Evolutionary conservation across 2,888 invertebrate species (phyloP).

Genomic region (Xanthia icteritia): DNA sequence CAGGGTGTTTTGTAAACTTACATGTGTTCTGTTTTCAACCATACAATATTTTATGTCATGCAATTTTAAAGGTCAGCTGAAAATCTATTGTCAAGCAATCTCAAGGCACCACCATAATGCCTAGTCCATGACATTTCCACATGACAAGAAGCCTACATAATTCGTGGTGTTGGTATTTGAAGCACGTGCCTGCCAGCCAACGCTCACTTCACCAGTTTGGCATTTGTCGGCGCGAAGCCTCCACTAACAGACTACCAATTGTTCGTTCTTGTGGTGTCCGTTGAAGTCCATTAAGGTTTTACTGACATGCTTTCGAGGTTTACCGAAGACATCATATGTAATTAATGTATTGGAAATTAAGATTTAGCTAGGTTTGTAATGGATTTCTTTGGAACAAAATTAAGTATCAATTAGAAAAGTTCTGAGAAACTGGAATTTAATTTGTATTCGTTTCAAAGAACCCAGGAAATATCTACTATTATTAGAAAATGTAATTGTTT

Average conservation of each 20-base stretch:
- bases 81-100: background rate
- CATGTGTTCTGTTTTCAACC: too few species aligned
- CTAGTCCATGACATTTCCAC: background rate
- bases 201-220: constrained; percentile 52
- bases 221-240: constrained; percentile 39
- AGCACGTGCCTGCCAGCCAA: constrained; percentile 41
- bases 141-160: constrained; percentile 21
- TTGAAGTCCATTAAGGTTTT: constrained; percentile 15
- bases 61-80: background rate
- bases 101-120: background rate
- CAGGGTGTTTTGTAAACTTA: too few species aligned
- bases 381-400: background rate
- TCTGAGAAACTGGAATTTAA: background rate
- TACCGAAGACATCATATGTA: background rate
- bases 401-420: background rate
- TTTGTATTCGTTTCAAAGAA: background rate
- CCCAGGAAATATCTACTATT: background rate
- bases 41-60: too few species aligned
- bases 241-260: constrained; percentile 42
- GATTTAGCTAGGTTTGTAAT: background rate
- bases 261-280: constrained; percentile 28
- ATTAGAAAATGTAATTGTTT: constrained; percentile 8
- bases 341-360: background rate
- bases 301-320: background rate
- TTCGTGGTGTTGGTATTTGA: constrained; percentile 49